Conservation (phyloP, 30 jellyfish, hydroid and myxozoan species). For the Chrysaora quinquecirrha region DNA sequence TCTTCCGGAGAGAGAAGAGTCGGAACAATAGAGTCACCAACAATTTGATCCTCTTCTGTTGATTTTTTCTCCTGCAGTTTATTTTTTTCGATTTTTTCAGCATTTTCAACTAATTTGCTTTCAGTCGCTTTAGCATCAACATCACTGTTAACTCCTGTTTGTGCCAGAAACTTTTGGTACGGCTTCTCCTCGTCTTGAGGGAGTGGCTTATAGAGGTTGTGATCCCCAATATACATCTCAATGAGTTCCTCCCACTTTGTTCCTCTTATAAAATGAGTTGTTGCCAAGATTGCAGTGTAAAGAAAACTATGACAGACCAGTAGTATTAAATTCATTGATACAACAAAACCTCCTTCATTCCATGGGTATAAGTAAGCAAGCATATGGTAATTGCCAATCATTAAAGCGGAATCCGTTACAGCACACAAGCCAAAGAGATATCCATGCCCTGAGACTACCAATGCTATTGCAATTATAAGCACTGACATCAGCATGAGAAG, state of each 20-base stretch:
- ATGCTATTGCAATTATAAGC: constrained; percentile 36
- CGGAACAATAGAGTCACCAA: neutral
- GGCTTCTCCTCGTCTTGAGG: constrained; percentile 55
- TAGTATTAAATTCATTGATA: constrained; percentile 33
- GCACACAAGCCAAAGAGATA: constrained; percentile 58
- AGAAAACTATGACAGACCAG: constrained; percentile 32
- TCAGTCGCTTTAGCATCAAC: neutral
- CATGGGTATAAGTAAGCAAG: constrained; percentile 48
- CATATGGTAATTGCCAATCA: constrained; percentile 41
- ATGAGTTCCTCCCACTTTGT: constrained; percentile 51
- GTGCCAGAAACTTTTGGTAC: constrained; percentile 20
- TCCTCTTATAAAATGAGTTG: constrained; percentile 42
- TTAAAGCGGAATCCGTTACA: constrained; percentile 39
- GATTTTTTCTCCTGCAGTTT: neutral
- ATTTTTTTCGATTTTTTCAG: constrained; percentile 22
- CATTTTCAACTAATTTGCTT: neutral
- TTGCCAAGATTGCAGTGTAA: constrained; percentile 36
- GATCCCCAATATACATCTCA: constrained; percentile 35
- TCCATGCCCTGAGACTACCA: constrained; percentile 61
- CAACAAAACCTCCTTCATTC: constrained; percentile 60
- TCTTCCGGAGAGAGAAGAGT: neutral
- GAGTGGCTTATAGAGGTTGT: constrained; percentile 4
- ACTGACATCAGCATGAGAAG: constrained; percentile 5
- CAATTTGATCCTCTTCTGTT: neutral
- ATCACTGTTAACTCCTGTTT: neutral